phyloP scores from a whole-genome alignment of 2,888 invertebrate genomes.

The Lacanobia oleracea region DNA sequence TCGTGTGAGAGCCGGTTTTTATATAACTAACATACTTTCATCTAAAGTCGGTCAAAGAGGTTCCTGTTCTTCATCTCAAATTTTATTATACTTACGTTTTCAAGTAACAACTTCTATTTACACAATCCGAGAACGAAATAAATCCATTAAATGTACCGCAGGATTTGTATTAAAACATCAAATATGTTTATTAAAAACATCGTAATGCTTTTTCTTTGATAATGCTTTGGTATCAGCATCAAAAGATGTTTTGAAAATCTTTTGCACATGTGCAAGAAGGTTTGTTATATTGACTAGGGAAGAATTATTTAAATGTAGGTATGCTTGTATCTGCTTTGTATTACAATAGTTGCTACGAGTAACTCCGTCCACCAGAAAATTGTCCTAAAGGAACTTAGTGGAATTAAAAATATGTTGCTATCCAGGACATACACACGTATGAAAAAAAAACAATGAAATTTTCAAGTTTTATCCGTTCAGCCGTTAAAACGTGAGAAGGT shows the following conservation, averaged over 20 bases:
- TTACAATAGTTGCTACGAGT: no score
- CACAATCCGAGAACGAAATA: constrained; percentile 76
- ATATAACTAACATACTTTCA: constrained; percentile 2
- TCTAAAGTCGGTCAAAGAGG: constrained; percentile 49
- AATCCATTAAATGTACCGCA: constrained; percentile 77
- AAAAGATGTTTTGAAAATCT: constrained; percentile 5
- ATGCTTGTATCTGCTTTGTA: no score
- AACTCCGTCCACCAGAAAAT: no score
- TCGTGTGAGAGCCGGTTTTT: background rate
- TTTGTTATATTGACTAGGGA: background rate
- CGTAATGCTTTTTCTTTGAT: constrained; percentile 83
- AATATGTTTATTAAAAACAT: constrained; percentile 80
- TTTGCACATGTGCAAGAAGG: background rate
- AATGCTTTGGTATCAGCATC: constrained; percentile 56
- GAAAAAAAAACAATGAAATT: no score
- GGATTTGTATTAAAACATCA: constrained; percentile 80
- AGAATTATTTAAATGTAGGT: background rate
- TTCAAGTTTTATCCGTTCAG: no score
- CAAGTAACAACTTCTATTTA: constrained; percentile 74
- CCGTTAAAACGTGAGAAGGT: no score
- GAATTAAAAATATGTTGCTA: no score
- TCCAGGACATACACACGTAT: no score
- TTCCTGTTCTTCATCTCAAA: constrained; percentile 61
- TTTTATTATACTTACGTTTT: constrained; percentile 56
- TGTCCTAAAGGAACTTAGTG: no score